These are phyloP conservation scores for Agapornis canus DNA, from an alignment of 2,797 vertebrate species.

Conservation along the genomic window DNA sequence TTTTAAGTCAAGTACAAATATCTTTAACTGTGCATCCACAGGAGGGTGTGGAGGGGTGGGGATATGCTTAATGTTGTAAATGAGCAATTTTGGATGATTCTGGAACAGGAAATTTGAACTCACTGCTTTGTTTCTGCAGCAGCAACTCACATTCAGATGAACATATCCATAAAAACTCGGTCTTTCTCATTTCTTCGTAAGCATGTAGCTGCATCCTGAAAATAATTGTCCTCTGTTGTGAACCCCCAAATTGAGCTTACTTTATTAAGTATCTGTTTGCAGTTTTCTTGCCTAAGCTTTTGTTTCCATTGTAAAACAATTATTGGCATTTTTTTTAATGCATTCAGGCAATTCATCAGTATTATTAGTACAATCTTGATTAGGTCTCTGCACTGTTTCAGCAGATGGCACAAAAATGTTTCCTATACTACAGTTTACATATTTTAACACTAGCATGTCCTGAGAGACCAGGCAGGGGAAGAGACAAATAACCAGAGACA, in stretches of 20 bases:
- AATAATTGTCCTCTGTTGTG: neutral
- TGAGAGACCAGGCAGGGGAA: neutral
- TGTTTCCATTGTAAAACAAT: neutral
- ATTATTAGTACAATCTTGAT: neutral
- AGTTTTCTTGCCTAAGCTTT: neutral
- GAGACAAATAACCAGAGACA: neutral
- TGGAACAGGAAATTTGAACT: neutral
- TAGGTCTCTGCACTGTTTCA: neutral
- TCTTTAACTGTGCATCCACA: neutral
- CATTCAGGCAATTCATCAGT: neutral
- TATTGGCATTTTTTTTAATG: neutral
- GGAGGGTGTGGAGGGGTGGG: neutral
- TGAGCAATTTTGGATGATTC: neutral
- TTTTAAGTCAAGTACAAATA: neutral
- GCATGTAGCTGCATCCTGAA: neutral
- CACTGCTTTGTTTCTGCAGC: neutral
- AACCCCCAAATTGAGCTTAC: neutral
- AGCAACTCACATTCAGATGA: neutral
- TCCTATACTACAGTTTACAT: neutral
- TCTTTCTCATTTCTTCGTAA: neutral
- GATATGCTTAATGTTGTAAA: neutral
- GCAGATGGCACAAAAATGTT: neutral
- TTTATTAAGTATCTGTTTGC: neutral
- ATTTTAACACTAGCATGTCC: neutral
- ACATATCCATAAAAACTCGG: neutral